Evolutionary conservation across 2,113 vertebrate genomes (phyloP).

Genomic region (Ivindomyrus marchei): DNA sequence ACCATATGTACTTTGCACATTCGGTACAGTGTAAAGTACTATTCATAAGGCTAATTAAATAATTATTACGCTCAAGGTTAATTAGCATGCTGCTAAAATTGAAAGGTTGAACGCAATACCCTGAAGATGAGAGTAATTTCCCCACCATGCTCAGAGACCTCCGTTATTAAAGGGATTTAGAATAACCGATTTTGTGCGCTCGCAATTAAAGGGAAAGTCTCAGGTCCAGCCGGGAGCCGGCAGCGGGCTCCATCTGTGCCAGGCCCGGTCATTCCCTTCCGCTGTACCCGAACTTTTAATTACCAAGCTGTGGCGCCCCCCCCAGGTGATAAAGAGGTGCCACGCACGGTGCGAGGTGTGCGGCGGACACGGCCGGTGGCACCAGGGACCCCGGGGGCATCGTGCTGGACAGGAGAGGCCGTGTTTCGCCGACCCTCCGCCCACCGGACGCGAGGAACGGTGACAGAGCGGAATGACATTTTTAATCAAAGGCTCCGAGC

Average conservation of each 20-base stretch:
- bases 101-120: constrained; percentile 8
- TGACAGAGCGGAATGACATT: constrained; percentile 44
- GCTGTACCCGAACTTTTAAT: constrained; percentile 32
- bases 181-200: constrained; percentile 6
- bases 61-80: constrained; percentile 25
- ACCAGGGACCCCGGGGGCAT: constrained; percentile 5
- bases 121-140: constrained; percentile 5
- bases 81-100: constrained; percentile 27
- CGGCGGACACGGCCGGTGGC: neutral
- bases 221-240: neutral
- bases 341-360: neutral
- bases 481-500: constrained; percentile 53
- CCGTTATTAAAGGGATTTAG: constrained; percentile 8
- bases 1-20: neutral
- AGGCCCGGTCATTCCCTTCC: neutral
- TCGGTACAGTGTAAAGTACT: neutral
- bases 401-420: constrained; percentile 26
- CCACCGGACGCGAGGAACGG: constrained; percentile 34
- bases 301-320: constrained; percentile 27
- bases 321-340: constrained; percentile 36
- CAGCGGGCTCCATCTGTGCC: neutral
- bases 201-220: neutral
- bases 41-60: constrained; percentile 10
- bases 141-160: constrained; percentile 1
- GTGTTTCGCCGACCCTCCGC: constrained; percentile 6